A percentile compares a stretch with the other conserved stretches of the same genome.
These are phyloP conservation scores for Cantharis rufa DNA, from an alignment of 2,888 invertebrate genomes.

Conservation along the genomic window DNA sequence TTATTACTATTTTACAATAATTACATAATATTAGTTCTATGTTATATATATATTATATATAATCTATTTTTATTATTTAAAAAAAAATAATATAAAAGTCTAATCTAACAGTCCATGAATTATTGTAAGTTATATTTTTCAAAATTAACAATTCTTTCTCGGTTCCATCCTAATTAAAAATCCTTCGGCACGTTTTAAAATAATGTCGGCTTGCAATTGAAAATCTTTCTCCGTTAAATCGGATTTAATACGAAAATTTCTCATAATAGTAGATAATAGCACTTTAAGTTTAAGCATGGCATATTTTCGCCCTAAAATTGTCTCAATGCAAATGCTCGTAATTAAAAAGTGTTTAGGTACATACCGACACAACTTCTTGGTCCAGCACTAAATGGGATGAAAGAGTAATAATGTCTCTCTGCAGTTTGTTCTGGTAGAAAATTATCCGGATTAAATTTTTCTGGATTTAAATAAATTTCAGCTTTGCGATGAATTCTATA, in stretches of 20 bases:
- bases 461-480: slow-evolving; percentile 70
- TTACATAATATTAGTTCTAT: too few species aligned
- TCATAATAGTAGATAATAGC: slow-evolving; percentile 70
- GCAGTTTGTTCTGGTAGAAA: slow-evolving; percentile 77
- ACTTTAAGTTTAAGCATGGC: slow-evolving; percentile 80
- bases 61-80: neutral
- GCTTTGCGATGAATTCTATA: slow-evolving; percentile 70
- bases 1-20: too few species aligned
- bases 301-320: slow-evolving; percentile 68
- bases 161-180: slow-evolving; percentile 73
- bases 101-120: neutral
- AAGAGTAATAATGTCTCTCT: slow-evolving; percentile 78
- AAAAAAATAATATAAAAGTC: neutral
- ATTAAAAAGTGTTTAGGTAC: slow-evolving; percentile 36
- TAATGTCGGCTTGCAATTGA: slow-evolving; percentile 72
- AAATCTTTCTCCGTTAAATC: slow-evolving; percentile 69
- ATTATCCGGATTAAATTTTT: slow-evolving; percentile 77
- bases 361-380: slow-evolving; percentile 78
- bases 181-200: slow-evolving; percentile 74
- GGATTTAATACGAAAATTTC: slow-evolving; percentile 68
- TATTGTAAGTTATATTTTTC: neutral
- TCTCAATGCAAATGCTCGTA: neutral
- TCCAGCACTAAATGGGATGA: slow-evolving; percentile 80
- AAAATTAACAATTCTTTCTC: slow-evolving; percentile 57
- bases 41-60: too few species aligned